Conservation (phyloP, 2,888 invertebrate species). For the Clanis bilineata region DNA sequence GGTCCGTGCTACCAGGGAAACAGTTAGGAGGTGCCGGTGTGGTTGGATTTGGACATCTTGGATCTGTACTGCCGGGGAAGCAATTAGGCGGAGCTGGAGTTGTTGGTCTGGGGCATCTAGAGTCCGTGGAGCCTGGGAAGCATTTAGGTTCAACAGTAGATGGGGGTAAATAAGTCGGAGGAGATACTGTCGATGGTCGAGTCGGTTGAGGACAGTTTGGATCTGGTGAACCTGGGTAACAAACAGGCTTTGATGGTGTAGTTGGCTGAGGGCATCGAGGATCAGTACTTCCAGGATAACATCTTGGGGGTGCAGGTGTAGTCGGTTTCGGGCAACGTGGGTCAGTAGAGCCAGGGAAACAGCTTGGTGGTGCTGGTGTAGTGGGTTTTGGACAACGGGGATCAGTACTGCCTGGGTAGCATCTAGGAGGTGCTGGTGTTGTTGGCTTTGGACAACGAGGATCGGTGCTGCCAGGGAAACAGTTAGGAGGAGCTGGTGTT, state of each 20-base stretch:
- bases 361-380: conserved; percentile 33
- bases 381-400: conserved; percentile 48
- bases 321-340: conserved; percentile 41
- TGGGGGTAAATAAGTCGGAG: conserved; percentile 48
- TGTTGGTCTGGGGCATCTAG: conserved; percentile 34
- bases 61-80: conserved; percentile 42
- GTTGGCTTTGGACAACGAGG: conserved; percentile 37
- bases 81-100: conserved; percentile 26
- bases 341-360: conserved; percentile 49
- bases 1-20: conserved; percentile 54
- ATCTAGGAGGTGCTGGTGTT: conserved; percentile 32
- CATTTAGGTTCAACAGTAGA: conserved; percentile 34
- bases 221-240: conserved; percentile 41
- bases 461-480: conserved; percentile 42
- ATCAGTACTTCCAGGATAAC: conserved; percentile 47
- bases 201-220: conserved; percentile 47
- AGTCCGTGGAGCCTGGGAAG: conserved; percentile 25
- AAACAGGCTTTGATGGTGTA: conserved; percentile 28
- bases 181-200: conserved; percentile 31
- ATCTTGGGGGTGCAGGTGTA: conserved; percentile 37
- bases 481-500: conserved; percentile 36
- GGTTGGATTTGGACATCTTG: conserved; percentile 30
- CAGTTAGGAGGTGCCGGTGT: conserved; percentile 34
- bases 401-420: conserved; percentile 38
- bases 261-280: conserved; percentile 43